Evolutionary conservation across 2,113 vertebrate species (phyloP).

Genomic region (Cyphomyrus discorhynchus): DNA sequence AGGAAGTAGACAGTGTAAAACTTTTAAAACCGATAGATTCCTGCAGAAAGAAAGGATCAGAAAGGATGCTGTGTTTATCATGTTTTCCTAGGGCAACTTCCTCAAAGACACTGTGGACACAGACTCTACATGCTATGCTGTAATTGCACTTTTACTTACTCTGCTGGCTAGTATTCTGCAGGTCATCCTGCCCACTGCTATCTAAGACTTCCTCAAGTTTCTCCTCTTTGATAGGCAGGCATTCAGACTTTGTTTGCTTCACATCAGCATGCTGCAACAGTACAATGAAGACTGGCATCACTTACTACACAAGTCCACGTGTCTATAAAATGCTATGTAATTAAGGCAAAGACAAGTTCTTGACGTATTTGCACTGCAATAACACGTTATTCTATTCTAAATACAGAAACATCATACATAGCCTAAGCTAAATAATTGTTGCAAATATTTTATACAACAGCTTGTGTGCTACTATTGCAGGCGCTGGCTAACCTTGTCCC

Average conservation of each 20-base stretch:
- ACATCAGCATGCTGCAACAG: slow-evolving; percentile 9
- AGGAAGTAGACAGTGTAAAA: not conserved
- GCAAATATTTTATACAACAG: not conserved
- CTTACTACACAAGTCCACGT: not conserved
- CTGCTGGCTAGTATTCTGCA: not conserved
- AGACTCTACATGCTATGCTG: not conserved
- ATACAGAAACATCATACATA: not conserved
- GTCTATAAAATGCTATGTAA: not conserved
- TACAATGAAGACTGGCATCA: not conserved
- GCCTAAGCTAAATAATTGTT: not conserved
- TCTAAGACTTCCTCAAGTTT: not conserved
- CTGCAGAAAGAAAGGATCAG: not conserved
- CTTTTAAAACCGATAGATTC: not conserved
- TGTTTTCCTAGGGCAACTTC: not conserved
- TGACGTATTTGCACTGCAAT: not conserved
- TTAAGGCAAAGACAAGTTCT: not conserved
- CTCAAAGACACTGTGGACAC: not conserved
- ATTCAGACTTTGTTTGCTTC: not conserved
- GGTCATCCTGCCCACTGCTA: not conserved
- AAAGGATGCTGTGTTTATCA: not conserved
- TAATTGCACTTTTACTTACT: not conserved
- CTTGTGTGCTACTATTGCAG: not conserved
- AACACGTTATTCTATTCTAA: not conserved
- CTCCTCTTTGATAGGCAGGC: slow-evolving; percentile 12
- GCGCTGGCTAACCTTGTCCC: not conserved